Evolutionary conservation across 2,113 vertebrate species (phyloP), one percentile per base, ranked within the genome.

Genomic region (Pipa parva): DNA sequence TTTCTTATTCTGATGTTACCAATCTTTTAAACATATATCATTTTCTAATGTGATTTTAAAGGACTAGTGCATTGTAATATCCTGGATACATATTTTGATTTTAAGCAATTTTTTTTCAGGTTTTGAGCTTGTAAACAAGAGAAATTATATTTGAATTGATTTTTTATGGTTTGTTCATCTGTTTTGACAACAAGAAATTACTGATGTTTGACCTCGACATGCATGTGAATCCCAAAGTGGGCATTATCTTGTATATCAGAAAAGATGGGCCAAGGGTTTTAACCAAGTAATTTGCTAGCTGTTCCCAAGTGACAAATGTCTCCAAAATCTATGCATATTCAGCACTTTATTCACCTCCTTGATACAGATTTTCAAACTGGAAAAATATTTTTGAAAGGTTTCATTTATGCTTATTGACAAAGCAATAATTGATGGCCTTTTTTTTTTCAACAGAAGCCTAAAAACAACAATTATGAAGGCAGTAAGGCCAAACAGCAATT

Each of bases 161-260:
- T 26, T 55, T 10, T 21, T 20, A 54, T 63, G n/a, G 2, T 25
- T 63, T 39, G 7, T 13, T 37, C 37, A 8, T 31, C 20, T n/a
- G 5, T 51, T n/a, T 24, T 63, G 61, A 63, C 61, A 51, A 18
- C 45, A 22, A 46, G 9, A 52, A 17, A 15, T 24, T 63, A 20
- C 25, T 63, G 48, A 33, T 39, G 31, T 54, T 63, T 63, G 62
- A 31, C 63, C n/a, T 66, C 48, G 24, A 28, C 51, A 56, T 54
- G 46, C 1, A 57, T 26, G 48, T 33, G 39, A 29, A 57, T 66
- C 37, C 63, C 52, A 57, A 17, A 65, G 51, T n/a, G 45, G 50
- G 13, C 28, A 24, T 56, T 56, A 65, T 46, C 36, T 56, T 58
- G 26, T 10, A 48, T 9, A 31, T 66, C 52, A 21, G 25, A 15